Conservation (phyloP, 2,888 invertebrate species). For the Cantharis flavilabris region DNA sequence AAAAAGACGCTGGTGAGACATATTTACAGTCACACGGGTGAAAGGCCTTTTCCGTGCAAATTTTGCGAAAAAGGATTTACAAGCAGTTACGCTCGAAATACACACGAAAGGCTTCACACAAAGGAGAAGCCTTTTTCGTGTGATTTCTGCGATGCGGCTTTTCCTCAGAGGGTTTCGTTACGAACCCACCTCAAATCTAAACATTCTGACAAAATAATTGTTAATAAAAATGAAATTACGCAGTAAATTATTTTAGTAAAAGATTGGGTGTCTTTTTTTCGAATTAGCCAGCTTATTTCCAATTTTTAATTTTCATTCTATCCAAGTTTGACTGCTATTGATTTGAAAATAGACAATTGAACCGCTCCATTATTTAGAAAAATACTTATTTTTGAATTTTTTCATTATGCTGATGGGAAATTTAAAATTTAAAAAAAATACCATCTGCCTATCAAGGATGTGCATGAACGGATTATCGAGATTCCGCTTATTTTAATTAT, state of each 20-base stretch:
- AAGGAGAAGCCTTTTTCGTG: slow-evolving; percentile 26
- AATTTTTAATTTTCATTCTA: too few relatives aligned
- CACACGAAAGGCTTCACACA: slow-evolving; percentile 20
- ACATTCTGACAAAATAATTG: slow-evolving; percentile 4
- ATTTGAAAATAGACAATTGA: too few relatives aligned
- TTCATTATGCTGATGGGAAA: too few relatives aligned
- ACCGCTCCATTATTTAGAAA: too few relatives aligned
- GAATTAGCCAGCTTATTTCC: too few relatives aligned
- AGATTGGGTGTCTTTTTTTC: background rate
- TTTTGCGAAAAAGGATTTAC: slow-evolving; percentile 25
- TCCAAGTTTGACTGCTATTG: too few relatives aligned
- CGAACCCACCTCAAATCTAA: slow-evolving; percentile 20
- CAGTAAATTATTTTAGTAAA: background rate
- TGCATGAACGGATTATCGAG: too few relatives aligned
- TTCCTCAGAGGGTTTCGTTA: slow-evolving; percentile 23
- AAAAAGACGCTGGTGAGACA: background rate
- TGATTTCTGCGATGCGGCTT: slow-evolving; percentile 15
- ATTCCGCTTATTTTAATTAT: too few relatives aligned
- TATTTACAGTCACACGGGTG: slow-evolving; percentile 22
- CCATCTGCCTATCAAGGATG: too few relatives aligned
- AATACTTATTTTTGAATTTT: too few relatives aligned
- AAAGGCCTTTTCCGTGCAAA: slow-evolving; percentile 17
- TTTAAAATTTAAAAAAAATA: too few relatives aligned
- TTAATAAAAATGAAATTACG: background rate
- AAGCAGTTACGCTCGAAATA: slow-evolving; percentile 16